phyloP scores from a whole-genome alignment of 2,113 vertebrate species.

The Sporophila hypoxantha region DNA sequence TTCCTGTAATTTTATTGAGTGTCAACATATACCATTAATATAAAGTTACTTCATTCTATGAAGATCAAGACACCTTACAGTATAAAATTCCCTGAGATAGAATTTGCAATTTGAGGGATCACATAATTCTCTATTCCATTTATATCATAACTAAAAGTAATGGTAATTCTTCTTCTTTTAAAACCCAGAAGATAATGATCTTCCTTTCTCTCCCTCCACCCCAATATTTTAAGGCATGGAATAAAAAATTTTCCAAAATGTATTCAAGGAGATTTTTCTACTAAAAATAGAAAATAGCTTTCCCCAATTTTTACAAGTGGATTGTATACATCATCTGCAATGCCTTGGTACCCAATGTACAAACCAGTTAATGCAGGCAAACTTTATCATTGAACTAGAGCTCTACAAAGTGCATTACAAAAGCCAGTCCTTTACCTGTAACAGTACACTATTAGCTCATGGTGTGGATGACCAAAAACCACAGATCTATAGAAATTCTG shows the following conservation, averaged over 20 bases:
- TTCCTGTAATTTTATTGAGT: conserved; percentile 22
- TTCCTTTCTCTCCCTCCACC: not conserved
- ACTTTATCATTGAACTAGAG: not conserved
- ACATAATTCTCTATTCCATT: not conserved
- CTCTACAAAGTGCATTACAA: not conserved
- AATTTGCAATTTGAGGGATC: not conserved
- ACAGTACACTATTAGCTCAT: not conserved
- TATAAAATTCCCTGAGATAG: conserved; percentile 56
- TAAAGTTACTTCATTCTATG: not conserved
- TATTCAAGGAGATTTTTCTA: not conserved
- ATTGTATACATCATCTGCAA: not conserved
- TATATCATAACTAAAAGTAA: not conserved
- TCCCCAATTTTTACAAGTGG: not conserved
- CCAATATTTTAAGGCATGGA: not conserved
- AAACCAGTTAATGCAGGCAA: not conserved
- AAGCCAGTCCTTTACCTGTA: not conserved
- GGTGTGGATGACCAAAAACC: not conserved
- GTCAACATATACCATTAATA: not conserved
- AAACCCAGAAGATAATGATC: not conserved
- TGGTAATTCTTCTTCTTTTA: not conserved
- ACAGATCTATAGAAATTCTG: not conserved
- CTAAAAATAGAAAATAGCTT: not conserved
- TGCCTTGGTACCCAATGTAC: not conserved
- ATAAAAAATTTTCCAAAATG: not conserved
- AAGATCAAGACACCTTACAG: not conserved